phyloP scores from a whole-genome alignment of 1,140 invertebrate species.

The Drosophila sturtevanti region DNA sequence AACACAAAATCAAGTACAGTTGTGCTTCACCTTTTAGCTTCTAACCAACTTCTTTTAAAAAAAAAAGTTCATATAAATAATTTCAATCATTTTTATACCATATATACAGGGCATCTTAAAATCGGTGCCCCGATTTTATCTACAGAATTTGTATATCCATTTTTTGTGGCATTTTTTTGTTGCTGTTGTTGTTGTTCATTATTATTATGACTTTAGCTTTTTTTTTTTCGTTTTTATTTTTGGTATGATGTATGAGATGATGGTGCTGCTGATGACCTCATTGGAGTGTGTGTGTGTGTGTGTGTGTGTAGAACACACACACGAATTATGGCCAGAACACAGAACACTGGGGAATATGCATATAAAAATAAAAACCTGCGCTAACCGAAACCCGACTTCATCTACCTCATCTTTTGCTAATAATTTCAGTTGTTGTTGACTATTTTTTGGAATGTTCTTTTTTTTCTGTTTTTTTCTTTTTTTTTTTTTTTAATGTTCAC shows the following conservation, averaged over 20 bases:
- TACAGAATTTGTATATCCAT: slow-evolving; percentile 8
- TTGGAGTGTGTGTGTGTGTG: too few relatives aligned
- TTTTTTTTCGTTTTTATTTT: slow-evolving; percentile 18
- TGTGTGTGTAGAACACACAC: slow-evolving; percentile 33
- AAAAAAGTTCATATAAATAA: too few relatives aligned
- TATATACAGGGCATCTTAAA: not conserved
- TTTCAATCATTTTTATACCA: too few relatives aligned
- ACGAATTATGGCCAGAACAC: not conserved
- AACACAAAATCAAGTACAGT: too few relatives aligned
- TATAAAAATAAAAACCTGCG: slow-evolving; percentile 21
- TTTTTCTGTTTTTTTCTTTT: slow-evolving; percentile 42
- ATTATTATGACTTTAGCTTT: slow-evolving; percentile 30
- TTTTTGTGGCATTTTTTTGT: slow-evolving; percentile 20
- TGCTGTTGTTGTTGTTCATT: slow-evolving; percentile 10
- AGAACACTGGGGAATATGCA: slow-evolving; percentile 11
- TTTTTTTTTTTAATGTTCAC: slow-evolving; percentile 40
- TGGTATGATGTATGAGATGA: slow-evolving; percentile 51
- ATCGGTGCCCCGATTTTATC: not conserved
- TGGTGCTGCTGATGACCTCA: slow-evolving; percentile 53
- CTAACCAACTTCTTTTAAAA: too few relatives aligned
- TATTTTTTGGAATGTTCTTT: slow-evolving; percentile 48
- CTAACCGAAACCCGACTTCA: slow-evolving; percentile 34
- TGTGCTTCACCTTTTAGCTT: too few relatives aligned
- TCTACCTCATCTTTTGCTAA: slow-evolving; percentile 66
- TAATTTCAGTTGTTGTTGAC: slow-evolving; percentile 68